Evolutionary conservation across 1,140 invertebrate species (phyloP).

Genomic region (Hesperophylax magnus): DNA sequence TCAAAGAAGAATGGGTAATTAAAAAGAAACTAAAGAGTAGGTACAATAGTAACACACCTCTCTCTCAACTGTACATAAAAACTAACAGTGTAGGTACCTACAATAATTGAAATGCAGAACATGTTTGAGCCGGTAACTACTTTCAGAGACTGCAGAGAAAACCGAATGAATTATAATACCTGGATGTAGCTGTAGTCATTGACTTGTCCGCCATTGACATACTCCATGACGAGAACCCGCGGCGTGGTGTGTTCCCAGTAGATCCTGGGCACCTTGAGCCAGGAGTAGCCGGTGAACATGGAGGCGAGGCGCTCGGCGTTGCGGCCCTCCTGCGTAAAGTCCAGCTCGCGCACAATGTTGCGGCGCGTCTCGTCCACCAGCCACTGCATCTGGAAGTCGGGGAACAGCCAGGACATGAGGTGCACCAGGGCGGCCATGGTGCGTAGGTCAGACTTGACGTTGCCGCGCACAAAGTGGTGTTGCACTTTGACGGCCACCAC

Average conservation of each 20-base stretch:
- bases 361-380: conserved; percentile 95
- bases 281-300: conserved; percentile 77
- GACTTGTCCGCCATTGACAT: conserved; percentile 92
- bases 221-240: conserved; percentile 97
- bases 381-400: conserved; percentile 97
- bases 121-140: too few relatives aligned
- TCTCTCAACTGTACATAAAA: too few relatives aligned
- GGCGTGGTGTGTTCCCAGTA: conserved; percentile 88
- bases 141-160: too few relatives aligned
- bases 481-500: conserved; percentile 97
- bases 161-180: conserved; percentile 55
- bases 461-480: conserved; percentile 89
- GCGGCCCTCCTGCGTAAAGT: conserved; percentile 92
- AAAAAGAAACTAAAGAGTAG: too few relatives aligned
- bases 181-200: conserved; percentile 93
- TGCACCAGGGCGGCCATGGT: conserved; percentile 95
- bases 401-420: conserved; percentile 89
- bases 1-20: too few relatives aligned
- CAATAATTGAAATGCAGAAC: too few relatives aligned
- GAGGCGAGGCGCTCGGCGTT: conserved; percentile 89
- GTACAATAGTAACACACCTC: too few relatives aligned
- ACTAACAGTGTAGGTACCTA: too few relatives aligned
- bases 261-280: conserved; percentile 82
- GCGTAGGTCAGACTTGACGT: conserved; percentile 91
- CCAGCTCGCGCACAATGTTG: conserved; percentile 93